Evolutionary conservation across 64 coral and sea anemone species (phyloP), one percentile per base, ranked within the genome.

Genomic region (Cladopsammia gracilis): DNA sequence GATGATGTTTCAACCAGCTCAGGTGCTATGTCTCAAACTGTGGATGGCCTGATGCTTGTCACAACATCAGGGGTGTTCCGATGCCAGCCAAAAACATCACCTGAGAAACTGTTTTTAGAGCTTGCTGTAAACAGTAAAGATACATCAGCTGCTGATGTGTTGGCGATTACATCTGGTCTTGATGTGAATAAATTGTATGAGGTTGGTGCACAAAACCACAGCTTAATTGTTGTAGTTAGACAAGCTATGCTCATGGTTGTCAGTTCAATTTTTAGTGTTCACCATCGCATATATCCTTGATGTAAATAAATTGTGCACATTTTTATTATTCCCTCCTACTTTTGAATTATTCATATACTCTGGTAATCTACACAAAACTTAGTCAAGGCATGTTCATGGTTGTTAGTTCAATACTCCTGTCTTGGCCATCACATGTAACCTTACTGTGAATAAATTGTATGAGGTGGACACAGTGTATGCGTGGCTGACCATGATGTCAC

Each of bases 61-160:
- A 98, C 96, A 18, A 81, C 93, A 51, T 90, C 90, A 62, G 96
- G 73, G 23, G 68, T 98, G 5, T 98, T 93, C 46, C 79, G 93
- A 47, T 93, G 94, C 70, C 71, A 91, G 68, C 96, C 96, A 77
- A 98, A 87, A 71, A 62, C 91, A 18, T 99, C 91, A 49, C 98
- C 98, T 47, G 98, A 99, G 81, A 93, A 99, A 68, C 58, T 99
- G 50, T 99, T 99, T 78, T 88, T 99, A 48, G 94, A 99, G 16
- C 89, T 99, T 20, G 98, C 98, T 34, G 94, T 99, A 4, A 93
- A 96, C 54, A 99, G 93, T 62, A 83, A 59, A 43, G 94, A 99
- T 71, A 99, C 91, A n/a, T 88, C 77, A n/a, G 95, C 94, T 56
- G 98, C 98, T 19, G 98, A 99, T 87, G 78, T 96, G 0, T 54